Conservation (phyloP, 2,797 vertebrate genomes). For the Scarus forsteni region DNA sequence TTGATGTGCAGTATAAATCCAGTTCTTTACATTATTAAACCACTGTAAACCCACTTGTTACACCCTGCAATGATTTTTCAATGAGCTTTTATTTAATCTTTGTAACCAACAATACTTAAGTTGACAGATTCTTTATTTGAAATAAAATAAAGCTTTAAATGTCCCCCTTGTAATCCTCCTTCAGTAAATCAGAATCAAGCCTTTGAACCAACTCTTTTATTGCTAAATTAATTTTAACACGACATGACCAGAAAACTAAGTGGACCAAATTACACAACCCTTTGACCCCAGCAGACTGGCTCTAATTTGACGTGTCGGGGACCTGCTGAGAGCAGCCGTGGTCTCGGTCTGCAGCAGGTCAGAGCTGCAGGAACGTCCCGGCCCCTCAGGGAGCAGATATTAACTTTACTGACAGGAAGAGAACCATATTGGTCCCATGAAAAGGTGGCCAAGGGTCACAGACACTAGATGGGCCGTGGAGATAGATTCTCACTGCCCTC, state of each 20-base stretch:
- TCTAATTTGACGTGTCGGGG: conserved; percentile 68
- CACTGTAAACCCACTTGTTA: too few species aligned
- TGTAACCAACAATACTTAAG: too few species aligned
- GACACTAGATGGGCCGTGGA: conserved; percentile 77
- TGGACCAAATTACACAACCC: conserved; percentile 58
- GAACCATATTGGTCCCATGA: conserved; percentile 80
- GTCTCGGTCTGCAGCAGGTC: conserved; percentile 64
- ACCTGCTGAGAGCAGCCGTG: conserved; percentile 69
- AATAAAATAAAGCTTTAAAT: background rate
- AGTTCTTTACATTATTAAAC: too few species aligned
- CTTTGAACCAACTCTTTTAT: conserved; percentile 22
- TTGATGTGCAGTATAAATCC: too few species aligned
- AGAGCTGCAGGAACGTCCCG: conserved; percentile 59
- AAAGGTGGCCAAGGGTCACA: conserved; percentile 80
- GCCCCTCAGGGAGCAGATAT: conserved; percentile 73
- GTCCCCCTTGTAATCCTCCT: background rate
- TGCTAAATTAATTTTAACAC: conserved; percentile 15
- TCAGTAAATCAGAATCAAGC: conserved; percentile 5
- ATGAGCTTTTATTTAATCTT: too few species aligned
- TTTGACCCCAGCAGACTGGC: conserved; percentile 57
- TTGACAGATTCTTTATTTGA: too few species aligned
- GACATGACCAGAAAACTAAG: conserved; percentile 27
- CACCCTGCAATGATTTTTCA: too few species aligned
- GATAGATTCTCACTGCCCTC: conserved; percentile 73
- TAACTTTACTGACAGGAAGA: conserved; percentile 83